Conservation (phyloP, 2,888 invertebrate species). For the Eristalis pertinax region DNA sequence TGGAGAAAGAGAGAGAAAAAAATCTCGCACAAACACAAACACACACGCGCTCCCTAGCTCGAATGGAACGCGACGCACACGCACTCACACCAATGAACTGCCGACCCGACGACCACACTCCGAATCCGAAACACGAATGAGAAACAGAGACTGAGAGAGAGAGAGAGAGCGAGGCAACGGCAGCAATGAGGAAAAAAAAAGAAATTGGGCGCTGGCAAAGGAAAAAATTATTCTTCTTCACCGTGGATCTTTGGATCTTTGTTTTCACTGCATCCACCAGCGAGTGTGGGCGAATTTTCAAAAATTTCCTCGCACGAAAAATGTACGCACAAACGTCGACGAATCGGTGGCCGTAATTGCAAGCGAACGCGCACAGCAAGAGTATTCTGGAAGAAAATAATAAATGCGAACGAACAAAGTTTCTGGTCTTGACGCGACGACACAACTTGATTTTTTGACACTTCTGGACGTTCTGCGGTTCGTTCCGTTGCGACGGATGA, state of each 20-base stretch:
- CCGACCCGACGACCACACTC: not conserved
- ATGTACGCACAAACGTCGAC: not conserved
- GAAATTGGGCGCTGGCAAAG: constrained; percentile 70
- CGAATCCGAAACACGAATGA: constrained; percentile 1
- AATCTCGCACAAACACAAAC: constrained; percentile 2
- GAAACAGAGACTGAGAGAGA: constrained; percentile 2
- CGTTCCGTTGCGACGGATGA: constrained; percentile 34
- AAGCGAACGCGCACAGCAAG: not conserved
- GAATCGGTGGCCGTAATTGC: not conserved
- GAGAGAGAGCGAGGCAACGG: constrained; percentile 3
- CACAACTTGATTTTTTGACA: constrained; percentile 69
- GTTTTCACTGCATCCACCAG: constrained; percentile 19
- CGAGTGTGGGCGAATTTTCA: not conserved
- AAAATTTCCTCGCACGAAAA: not conserved
- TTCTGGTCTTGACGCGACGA: constrained; percentile 45
- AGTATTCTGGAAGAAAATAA: constrained; percentile 15
- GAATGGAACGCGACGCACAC: constrained; percentile 15
- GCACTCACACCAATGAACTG: not conserved
- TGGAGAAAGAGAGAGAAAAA: not conserved
- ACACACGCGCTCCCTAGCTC: constrained; percentile 8
- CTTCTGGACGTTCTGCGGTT: constrained; percentile 56
- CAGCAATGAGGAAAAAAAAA: constrained; percentile 28
- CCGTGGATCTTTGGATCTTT: constrained; percentile 5
- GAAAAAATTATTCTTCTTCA: constrained; percentile 31
- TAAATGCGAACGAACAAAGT: constrained; percentile 35